Conservation (phyloP, 37 sponge, comb jelly and placozoan genomes). For the Mnemiopsis leidyi region DNA sequence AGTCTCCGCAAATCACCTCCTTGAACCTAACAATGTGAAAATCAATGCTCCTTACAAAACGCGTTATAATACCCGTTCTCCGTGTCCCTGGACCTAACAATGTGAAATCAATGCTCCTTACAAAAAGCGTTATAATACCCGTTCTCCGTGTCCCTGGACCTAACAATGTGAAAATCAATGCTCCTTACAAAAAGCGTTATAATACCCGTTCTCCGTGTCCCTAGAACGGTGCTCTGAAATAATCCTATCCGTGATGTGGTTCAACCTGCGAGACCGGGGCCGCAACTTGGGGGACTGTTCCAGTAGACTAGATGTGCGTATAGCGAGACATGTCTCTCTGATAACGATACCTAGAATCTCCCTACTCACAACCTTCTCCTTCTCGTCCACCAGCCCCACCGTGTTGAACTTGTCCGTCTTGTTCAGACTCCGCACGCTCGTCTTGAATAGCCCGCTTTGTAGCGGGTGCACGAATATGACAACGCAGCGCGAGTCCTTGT, state of each 20-base stretch:
- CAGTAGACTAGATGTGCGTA: slow-evolving; percentile 21
- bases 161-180: too few species aligned
- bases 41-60: not conserved
- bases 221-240: not conserved
- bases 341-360: slow-evolving; percentile 33
- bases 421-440: slow-evolving; percentile 30
- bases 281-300: slow-evolving; percentile 20
- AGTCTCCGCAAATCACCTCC: not conserved
- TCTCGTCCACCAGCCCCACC: slow-evolving; percentile 17
- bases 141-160: not conserved
- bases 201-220: slow-evolving; percentile 42
- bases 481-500: not conserved
- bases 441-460: slow-evolving; percentile 22
- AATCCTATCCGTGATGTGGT: not conserved
- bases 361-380: slow-evolving; percentile 59
- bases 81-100: not conserved
- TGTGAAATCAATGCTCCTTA: not conserved
- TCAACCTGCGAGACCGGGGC: slow-evolving; percentile 14
- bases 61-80: slow-evolving; percentile 55
- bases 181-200: slow-evolving; percentile 34
- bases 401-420: slow-evolving; percentile 49
- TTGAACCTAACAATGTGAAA: too few species aligned
- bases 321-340: slow-evolving; percentile 41
- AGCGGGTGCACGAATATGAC: slow-evolving; percentile 46
- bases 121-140: slow-evolving; percentile 30